Base-by-base conservation (phyloP, 2,797 vertebrate species). In the Microctenopoma steveboyesi region DNA sequence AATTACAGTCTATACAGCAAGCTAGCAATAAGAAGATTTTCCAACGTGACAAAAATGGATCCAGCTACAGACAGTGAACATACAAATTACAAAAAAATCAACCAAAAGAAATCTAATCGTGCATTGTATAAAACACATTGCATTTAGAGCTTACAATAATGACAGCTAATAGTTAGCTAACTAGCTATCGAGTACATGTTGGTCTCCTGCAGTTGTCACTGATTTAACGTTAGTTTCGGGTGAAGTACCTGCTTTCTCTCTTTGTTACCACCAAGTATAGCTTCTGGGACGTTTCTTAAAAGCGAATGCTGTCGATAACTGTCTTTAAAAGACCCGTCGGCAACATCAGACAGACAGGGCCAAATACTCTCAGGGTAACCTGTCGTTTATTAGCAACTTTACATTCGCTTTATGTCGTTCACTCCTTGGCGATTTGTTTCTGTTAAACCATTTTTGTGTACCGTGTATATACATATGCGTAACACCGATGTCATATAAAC, bases 331-430 rank as follows among this genome's bases (percentile, higher is more conserved):
- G 65, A 56, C 7, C 61, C 28, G 45, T 28, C 18, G 39, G 46
- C 74, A 64, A 53, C 66, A 57, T 39, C 5, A 18, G 25, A 65
- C 40, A 58, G 80, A 86, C 86, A 80, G 91, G 92, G 91, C 91
- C 92, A 82, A 54, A 80, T 57, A 62, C 56, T 66, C 51, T 37
- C 5, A 52, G 16, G 78, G 77, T 83, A 75, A 52, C 58, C 39
- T 51, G 48, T 42, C 68, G 64, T 52, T 47, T 52, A 70, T 72
- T 80, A 75, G 78, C 72, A 49, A 69, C 64, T 51, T 48, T 60
- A 10, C 52, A 30, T 56, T 73, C 69, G 79, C 79, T 48, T 48
- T 8, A 27, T 60, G 65, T 40, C 35, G 30, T 48, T 69, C 43
- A 78, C 37, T 72, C 59, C 39, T 14, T 39, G 42, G 28, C 50